Conservation (phyloP, 2,113 vertebrate species). For the Pteronura brasiliensis region DNA sequence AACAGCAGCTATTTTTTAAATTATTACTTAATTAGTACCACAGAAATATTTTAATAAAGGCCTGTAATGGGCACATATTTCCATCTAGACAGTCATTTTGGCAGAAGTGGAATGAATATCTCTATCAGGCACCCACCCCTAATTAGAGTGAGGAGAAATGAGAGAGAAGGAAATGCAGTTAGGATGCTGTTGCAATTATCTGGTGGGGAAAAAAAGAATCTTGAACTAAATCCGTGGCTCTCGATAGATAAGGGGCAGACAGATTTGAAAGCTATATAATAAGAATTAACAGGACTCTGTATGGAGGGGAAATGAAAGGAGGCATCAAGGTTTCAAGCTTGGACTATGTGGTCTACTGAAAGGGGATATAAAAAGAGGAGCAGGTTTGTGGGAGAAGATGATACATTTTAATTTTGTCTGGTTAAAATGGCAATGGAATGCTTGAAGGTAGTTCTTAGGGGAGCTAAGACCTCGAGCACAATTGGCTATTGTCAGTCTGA, state of each 20-base stretch:
- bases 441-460: background rate
- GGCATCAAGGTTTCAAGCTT: background rate
- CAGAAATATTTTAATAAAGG: conserved; percentile 15
- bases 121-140: background rate
- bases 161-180: background rate
- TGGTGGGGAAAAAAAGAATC: background rate
- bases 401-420: background rate
- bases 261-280: background rate
- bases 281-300: background rate
- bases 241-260: background rate
- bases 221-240: conserved; percentile 4
- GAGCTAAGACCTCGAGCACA: background rate
- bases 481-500: background rate
- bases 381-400: background rate
- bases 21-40: background rate
- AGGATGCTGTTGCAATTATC: background rate
- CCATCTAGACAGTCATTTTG: background rate
- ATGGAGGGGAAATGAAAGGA: background rate
- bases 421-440: conserved; percentile 10
- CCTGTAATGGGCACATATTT: background rate
- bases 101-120: background rate
- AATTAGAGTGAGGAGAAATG: background rate
- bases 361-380: background rate
- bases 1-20: background rate
- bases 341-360: background rate